These are phyloP conservation scores for Xerus rutilus DNA, from an alignment of 2,797 vertebrate genomes.

Conservation along the genomic window DNA sequence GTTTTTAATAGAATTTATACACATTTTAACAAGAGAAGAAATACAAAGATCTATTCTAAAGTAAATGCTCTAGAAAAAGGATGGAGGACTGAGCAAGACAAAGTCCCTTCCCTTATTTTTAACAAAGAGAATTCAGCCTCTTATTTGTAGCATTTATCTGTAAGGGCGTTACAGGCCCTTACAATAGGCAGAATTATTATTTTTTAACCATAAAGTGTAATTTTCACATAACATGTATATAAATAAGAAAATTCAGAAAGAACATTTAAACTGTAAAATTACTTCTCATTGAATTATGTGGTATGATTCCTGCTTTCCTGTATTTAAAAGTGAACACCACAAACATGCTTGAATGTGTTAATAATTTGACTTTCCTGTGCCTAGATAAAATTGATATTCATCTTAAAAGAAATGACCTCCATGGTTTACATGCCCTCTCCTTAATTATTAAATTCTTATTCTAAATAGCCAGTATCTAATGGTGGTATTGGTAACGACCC, in stretches of 20 bases:
- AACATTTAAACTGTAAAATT: not conserved
- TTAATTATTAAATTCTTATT: not conserved
- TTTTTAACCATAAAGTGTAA: slow-evolving; percentile 34
- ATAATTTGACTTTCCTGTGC: not conserved
- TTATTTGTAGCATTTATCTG: not conserved
- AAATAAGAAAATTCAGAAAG: not conserved
- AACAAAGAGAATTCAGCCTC: not conserved
- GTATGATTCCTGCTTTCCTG: not conserved
- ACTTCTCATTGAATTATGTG: not conserved
- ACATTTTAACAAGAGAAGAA: not conserved
- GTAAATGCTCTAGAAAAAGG: not conserved
- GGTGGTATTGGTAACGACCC: not conserved
- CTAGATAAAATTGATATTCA: slow-evolving; percentile 10
- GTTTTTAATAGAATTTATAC: not conserved
- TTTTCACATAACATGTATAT: not conserved
- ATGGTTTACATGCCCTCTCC: not conserved
- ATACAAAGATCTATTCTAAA: not conserved
- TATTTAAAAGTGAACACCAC: slow-evolving; percentile 13
- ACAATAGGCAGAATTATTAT: not conserved
- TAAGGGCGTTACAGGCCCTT: not conserved
- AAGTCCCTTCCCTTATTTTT: not conserved
- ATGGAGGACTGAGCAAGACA: too few relatives aligned
- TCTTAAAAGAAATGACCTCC: not conserved
- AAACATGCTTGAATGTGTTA: not conserved
- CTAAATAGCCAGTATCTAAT: not conserved